Evolutionary conservation across 2,113 vertebrate genomes (phyloP).

Genomic region (Oriolus oriolus): DNA sequence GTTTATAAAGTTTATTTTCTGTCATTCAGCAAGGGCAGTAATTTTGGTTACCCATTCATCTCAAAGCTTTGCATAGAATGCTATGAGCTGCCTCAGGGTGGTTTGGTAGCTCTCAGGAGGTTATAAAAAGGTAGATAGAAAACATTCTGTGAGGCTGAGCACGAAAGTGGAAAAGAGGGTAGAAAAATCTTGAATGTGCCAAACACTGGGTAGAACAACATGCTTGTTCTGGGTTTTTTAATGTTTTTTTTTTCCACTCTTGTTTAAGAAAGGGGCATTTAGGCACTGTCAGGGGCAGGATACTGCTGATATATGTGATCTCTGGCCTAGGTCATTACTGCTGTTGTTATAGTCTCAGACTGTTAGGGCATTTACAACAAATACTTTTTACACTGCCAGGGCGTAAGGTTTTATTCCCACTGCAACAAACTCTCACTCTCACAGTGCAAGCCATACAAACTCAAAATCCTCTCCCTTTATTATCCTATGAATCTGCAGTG

Average conservation of each 20-base stretch:
- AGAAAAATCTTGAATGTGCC: not conserved
- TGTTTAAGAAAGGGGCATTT: not conserved
- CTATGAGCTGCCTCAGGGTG: not conserved
- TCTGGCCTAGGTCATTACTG: not conserved
- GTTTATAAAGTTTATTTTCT: not conserved
- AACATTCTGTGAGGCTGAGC: not conserved
- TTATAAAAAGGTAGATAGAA: not conserved
- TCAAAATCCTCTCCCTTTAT: not conserved
- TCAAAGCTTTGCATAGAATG: not conserved
- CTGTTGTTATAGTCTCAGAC: not conserved
- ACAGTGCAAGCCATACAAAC: not conserved
- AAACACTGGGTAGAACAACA: not conserved
- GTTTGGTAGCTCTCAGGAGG: not conserved
- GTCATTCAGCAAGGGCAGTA: not conserved
- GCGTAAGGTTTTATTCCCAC: not conserved
- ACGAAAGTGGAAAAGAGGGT: not conserved
- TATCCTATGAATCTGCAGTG: not conserved
- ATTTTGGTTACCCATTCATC: not conserved
- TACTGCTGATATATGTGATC: not conserved
- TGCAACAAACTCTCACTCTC: not conserved
- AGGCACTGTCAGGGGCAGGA: not conserved
- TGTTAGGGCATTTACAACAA: not conserved
- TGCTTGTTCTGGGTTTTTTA: accelerated
- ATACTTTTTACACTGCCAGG: not conserved
- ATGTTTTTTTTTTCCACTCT: not conserved